Evolutionary conservation across 2,797 vertebrate species (phyloP).

Genomic region (Rhinophrynus dorsalis): DNA sequence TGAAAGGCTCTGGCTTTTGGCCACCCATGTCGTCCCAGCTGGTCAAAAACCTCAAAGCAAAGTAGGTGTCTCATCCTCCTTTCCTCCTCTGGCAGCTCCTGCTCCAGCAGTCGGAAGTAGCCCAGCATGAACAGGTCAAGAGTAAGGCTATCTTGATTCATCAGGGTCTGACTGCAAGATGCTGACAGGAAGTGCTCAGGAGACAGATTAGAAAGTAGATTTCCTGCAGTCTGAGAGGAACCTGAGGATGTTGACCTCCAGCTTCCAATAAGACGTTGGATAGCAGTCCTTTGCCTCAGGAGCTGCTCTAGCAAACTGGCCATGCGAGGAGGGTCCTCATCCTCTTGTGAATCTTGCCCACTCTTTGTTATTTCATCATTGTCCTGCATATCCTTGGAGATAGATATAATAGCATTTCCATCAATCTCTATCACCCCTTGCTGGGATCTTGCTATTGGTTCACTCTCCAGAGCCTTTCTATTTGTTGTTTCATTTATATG

Average conservation of each 20-base stretch:
- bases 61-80: conserved; percentile 89
- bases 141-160: conserved; percentile 81
- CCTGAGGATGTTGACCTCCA: conserved; percentile 46
- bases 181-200: conserved; percentile 88
- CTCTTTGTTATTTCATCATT: neutral
- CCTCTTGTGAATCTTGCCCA: neutral
- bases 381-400: conserved; percentile 3
- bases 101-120: conserved; percentile 94
- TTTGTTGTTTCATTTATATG: conserved; percentile 18
- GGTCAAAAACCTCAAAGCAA: conserved; percentile 96
- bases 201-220: conserved; percentile 59
- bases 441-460: neutral
- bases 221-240: neutral
- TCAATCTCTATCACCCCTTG: neutral
- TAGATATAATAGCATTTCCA: neutral
- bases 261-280: conserved; percentile 88
- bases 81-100: conserved; percentile 84
- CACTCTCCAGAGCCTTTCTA: conserved; percentile 8
- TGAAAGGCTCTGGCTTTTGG: conserved; percentile 85
- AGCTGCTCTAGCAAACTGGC: conserved; percentile 74
- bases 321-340: conserved; percentile 41
- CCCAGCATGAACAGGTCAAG: conserved; percentile 96
- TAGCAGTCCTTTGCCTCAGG: conserved; percentile 79
- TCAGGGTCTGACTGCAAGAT: conserved; percentile 66
- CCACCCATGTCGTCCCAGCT: conserved; percentile 88